These are phyloP conservation scores for Penaeus japonicus DNA, from an alignment of 1,140 invertebrate species.

Conservation along the genomic window DNA sequence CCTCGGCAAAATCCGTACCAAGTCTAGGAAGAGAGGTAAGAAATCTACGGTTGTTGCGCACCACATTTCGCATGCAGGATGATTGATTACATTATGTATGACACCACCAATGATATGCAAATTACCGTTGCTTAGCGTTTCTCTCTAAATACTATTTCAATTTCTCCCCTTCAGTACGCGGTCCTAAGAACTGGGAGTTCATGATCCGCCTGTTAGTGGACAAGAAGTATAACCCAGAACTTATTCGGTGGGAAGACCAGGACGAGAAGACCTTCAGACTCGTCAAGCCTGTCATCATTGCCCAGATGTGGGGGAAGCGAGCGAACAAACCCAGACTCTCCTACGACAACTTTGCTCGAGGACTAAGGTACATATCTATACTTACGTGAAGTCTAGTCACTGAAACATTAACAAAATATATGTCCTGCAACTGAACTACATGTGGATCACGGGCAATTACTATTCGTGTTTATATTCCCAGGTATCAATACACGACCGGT, in stretches of 20 bases:
- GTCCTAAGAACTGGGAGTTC: slow-evolving; percentile 17
- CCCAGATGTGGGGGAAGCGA: slow-evolving; percentile 9
- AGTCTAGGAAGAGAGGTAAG: neutral
- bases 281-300: neutral
- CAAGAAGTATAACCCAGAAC: neutral
- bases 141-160: too few species aligned
- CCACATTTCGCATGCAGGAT: too few species aligned
- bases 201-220: slow-evolving; percentile 9
- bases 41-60: too few species aligned
- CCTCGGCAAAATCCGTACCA: neutral
- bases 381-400: neutral
- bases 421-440: neutral
- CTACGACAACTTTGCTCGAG: slow-evolving; percentile 92
- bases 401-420: neutral
- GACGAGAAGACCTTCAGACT: neutral
- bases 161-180: neutral
- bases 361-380: slow-evolving; percentile 77
- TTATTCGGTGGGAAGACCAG: slow-evolving; percentile 26
- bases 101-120: too few species aligned
- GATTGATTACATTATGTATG: too few species aligned
- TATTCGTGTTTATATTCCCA: slow-evolving; percentile 62
- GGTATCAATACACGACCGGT: slow-evolving; percentile 85
- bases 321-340: slow-evolving; percentile 85
- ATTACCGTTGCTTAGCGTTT: too few species aligned
- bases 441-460: neutral